Evolutionary conservation across 2,113 vertebrate genomes (phyloP), one percentile per base, ranked within the genome.

Genomic region (Rhinoptilus africanus): DNA sequence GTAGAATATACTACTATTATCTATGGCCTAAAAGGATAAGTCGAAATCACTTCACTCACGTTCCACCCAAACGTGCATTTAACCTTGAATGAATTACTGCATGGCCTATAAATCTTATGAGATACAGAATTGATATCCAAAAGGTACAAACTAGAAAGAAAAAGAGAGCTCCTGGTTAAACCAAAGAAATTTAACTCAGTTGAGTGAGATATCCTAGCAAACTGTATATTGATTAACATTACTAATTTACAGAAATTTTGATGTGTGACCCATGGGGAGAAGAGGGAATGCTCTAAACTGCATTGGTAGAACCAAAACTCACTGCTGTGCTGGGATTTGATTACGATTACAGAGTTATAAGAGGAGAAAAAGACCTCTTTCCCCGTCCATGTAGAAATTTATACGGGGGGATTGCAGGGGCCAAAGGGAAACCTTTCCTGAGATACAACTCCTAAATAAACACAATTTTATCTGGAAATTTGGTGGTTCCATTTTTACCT

Each of bases 251-350:
- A 20, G 72, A 37, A 92, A 35, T 2, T 21, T 69, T 8, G 10
- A 4, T 12, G 23, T 19, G n/a, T 32, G 10, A 54, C 28, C 16
- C 1, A 0, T 2, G 5, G n/a, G 35, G 16, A 41, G 45, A 66
- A 81, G 51, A 53, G 8, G 1, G 11, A 85, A 41, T 0, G 2
- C 5, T 27, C 35, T 45, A 32, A 51, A 89, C 28, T 2, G 2
- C 20, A 11, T 2, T 12, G 8, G 24, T 8, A 54, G 8, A 35
- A 35, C 14, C 17, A 63, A 63, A 73, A 32, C 34, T 76, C 32
- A 53, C 14, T 54, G 37, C 32, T 39, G 2, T 48, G 27, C 54
- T 51, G 69, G 34, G 47, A 37, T 74, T 63, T 73, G 35, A 43
- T 43, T 74, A 12, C 1, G 47, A 50, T n/a, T 35, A 24, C 10